Evolutionary conservation across 2,888 invertebrate species (phyloP), one percentile per base, ranked within the genome.

Genomic region (Philereme vetulata): DNA sequence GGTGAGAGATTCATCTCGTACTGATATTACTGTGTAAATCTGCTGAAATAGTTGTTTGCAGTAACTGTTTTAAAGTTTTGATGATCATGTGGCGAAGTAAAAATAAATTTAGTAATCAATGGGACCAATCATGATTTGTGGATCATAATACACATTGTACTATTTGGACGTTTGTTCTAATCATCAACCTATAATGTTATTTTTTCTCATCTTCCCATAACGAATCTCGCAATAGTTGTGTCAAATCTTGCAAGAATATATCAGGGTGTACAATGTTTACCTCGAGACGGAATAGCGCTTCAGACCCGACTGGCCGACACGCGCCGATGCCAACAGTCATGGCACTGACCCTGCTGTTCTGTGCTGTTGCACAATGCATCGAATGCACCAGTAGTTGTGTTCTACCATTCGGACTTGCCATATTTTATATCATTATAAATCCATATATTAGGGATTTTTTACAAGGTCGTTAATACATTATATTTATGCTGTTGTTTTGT

Each of bases 301-400:
- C 46, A 32, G 43, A 40, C 4, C 7, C 43, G 11, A 45, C 56
- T 56, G 49, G 65, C 60, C 66, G 70, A 72, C 78, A 87, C 80
- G 84, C 85, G 78, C 82, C 73, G 77, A 71, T 82, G 79, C 82
- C 72, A 77, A 66, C 78, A 82, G 69, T 72, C 80, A 76, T 78
- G 84, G 80, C 86, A 86, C 82, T 86, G 87, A 87, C 86, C 87
- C 85, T 85, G 81, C 74, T 70, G 87, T 88, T 88, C 82, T 87
- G 73, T 76, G 74, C 81, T 79, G 79, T 66, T 82, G 84, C 80
- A 80, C 82, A 81, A 75, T 76, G 72, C 75, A 51, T 47, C 59
- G 48, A 40, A 51, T 53, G 61, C 65, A 55, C 43, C n/a, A n/a
- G n/a, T n/a, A 49, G 53, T 62, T 45, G 40, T 53, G 40, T 53